phyloP scores from a whole-genome alignment of 1,140 invertebrate species.

The Halictus rubicundus region DNA sequence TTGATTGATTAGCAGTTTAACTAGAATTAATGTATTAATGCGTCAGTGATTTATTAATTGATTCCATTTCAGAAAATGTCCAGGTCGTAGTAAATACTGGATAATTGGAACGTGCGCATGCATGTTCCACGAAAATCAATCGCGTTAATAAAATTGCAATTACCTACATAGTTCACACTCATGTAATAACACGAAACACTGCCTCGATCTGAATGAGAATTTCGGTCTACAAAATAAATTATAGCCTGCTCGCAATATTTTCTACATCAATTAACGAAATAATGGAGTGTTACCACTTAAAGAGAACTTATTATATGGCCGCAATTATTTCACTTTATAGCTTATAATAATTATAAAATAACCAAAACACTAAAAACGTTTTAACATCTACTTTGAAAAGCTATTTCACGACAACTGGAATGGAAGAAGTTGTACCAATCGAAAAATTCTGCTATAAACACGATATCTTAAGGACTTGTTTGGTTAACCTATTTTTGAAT shows the following conservation, averaged over 20 bases:
- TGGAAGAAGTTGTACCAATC: no score
- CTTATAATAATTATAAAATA: no score
- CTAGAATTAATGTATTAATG: conserved; percentile 13
- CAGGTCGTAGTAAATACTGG: neutral
- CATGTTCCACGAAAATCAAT: neutral
- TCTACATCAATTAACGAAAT: neutral
- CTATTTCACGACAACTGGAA: no score
- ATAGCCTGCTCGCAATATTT: no score
- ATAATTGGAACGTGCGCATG: neutral
- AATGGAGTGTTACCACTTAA: no score
- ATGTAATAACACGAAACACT: neutral
- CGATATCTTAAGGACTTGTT: no score
- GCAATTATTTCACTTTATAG: no score
- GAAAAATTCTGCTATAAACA: no score
- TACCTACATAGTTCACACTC: neutral
- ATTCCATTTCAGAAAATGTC: neutral
- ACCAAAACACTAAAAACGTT: no score
- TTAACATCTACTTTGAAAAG: no score
- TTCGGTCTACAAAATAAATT: neutral
- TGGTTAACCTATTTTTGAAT: no score
- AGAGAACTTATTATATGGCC: no score
- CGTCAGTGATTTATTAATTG: conserved; percentile 17
- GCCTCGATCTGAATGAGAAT: neutral
- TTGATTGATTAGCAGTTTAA: conserved; percentile 4
- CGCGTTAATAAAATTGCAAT: neutral